These are phyloP conservation scores for Pelochelys cantorii DNA, from an alignment of 2,797 vertebrate genomes.

Conservation along the genomic window DNA sequence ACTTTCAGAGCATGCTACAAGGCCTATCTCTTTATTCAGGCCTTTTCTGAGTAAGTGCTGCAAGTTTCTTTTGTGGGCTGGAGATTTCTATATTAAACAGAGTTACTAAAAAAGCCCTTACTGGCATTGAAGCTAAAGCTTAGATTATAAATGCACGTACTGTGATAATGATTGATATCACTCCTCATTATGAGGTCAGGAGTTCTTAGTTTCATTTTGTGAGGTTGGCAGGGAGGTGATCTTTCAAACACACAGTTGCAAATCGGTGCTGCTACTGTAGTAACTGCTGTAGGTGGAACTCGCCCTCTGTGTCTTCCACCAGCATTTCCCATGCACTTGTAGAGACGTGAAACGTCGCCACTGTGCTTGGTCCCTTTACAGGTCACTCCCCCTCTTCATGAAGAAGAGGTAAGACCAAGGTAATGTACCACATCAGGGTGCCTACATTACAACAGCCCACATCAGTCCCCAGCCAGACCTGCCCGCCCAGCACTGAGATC, in stretches of 20 bases:
- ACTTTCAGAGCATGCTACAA: not conserved
- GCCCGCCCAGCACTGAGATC: not conserved
- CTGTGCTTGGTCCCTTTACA: not conserved
- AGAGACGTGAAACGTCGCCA: not conserved
- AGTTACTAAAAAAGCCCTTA: not conserved
- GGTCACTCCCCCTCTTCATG: not conserved
- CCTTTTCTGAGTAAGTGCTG: not conserved
- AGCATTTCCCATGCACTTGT: fast-evolving
- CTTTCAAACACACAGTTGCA: fast-evolving
- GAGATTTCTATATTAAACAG: not conserved
- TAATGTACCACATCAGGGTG: fast-evolving
- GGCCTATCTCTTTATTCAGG: not conserved
- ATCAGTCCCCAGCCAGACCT: fast-evolving
- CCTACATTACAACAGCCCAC: fast-evolving
- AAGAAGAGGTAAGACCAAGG: fast-evolving
- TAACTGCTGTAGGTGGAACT: fast-evolving
- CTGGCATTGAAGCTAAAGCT: not conserved
- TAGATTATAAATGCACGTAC: fast-evolving
- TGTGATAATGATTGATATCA: not conserved
- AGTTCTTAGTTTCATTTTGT: constrained; percentile 51
- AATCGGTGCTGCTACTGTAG: fast-evolving
- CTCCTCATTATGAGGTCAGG: not conserved
- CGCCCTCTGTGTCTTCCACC: not conserved
- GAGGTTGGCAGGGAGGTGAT: not conserved
- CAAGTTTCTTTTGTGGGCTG: not conserved